Conservation (phyloP, 2,113 vertebrate genomes). For the Dipodomys merriami region DNA sequence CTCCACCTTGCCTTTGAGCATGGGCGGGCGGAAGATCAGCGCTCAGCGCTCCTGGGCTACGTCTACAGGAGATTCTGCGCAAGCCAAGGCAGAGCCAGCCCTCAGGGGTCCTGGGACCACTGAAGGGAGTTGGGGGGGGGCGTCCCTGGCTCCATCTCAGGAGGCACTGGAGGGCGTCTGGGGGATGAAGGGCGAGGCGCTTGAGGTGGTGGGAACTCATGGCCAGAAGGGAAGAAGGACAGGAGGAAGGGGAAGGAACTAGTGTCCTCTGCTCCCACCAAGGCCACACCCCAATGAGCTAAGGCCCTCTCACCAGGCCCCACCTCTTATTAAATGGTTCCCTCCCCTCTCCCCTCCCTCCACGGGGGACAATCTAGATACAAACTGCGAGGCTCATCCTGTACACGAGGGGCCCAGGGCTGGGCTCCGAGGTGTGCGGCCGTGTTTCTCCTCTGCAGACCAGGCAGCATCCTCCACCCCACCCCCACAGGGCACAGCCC, state of each 20-base stretch:
- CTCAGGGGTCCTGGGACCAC: background rate
- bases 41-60: background rate
- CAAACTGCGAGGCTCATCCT: too few relatives aligned
- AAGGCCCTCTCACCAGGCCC: background rate
- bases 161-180: background rate
- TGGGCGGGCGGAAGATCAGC: background rate
- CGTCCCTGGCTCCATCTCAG: background rate
- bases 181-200: background rate
- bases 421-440: accelerated
- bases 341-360: background rate
- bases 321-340: background rate
- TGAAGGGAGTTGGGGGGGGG: accelerated
- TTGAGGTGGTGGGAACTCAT: too few relatives aligned
- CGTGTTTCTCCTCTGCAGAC: background rate
- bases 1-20: too few relatives aligned
- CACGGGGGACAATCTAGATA: background rate
- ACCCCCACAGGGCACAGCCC: conserved; percentile 89
- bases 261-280: accelerated
- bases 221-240: background rate
- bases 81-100: background rate
- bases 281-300: background rate
- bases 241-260: background rate
- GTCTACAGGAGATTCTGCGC: background rate
- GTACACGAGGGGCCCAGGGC: too few relatives aligned
- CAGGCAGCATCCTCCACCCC: background rate